These are phyloP conservation scores for Hydrolagus affinis DNA, from an alignment of 2,113 vertebrate species.

Conservation along the genomic window DNA sequence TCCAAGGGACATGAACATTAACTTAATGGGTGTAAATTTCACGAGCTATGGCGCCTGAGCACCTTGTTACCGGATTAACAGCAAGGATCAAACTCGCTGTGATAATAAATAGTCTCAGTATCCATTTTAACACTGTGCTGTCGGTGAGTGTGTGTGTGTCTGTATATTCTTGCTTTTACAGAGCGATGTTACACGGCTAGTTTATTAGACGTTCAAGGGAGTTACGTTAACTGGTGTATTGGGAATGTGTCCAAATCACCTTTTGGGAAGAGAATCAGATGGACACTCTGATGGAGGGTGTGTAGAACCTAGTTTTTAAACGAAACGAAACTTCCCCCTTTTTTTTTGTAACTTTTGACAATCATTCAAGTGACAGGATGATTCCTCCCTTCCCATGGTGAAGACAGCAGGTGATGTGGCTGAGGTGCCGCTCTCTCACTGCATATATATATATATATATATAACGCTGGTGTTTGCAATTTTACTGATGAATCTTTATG, in stretches of 20 bases:
- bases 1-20: not conserved
- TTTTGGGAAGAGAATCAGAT: slow-evolving; percentile 7
- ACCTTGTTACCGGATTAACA: not conserved
- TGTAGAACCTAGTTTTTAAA: not conserved
- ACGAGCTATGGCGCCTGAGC: not conserved
- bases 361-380: too few species aligned
- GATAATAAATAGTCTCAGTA: not conserved
- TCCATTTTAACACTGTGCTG: not conserved
- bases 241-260: slow-evolving; percentile 15
- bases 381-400: not conserved
- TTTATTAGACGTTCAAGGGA: not conserved
- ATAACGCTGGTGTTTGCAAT: not conserved
- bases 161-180: not conserved
- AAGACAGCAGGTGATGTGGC: not conserved
- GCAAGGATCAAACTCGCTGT: not conserved
- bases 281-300: not conserved
- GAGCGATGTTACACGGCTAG: not conserved
- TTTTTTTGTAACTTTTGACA: slow-evolving; percentile 22
- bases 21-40: not conserved
- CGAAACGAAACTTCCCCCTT: not conserved
- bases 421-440: too few species aligned
- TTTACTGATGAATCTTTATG: not conserved
- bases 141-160: too few species aligned
- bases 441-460: not conserved
- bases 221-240: slow-evolving; percentile 17